Conservation (phyloP, 2,888 invertebrate species). For the Scaptomyza cyrtandrae region DNA sequence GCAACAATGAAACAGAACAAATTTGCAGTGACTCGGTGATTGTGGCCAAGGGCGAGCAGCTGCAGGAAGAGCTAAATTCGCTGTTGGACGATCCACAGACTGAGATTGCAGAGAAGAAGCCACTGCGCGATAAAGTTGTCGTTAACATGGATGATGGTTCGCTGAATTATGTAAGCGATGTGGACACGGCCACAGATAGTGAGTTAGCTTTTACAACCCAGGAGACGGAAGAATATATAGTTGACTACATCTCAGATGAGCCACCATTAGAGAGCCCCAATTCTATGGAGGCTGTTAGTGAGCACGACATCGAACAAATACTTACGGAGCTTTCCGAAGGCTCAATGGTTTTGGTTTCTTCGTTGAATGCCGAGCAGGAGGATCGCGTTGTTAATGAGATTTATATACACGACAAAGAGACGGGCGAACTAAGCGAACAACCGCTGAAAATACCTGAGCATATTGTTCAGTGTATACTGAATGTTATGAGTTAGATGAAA, state of each 20-base stretch:
- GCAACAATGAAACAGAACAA: conserved; percentile 54
- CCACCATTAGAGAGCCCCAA: neutral
- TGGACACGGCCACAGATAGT: conserved; percentile 7
- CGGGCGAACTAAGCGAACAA: conserved; percentile 81
- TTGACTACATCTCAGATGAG: conserved; percentile 45
- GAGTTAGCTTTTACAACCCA: conserved; percentile 11
- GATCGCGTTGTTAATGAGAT: conserved; percentile 82
- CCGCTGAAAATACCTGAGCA: conserved; percentile 83
- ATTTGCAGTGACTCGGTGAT: neutral
- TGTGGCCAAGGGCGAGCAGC: conserved; percentile 32
- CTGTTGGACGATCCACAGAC: conserved; percentile 46
- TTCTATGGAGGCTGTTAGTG: conserved; percentile 37
- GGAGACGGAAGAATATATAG: conserved; percentile 26
- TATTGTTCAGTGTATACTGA: conserved; percentile 82
- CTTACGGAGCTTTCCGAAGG: conserved; percentile 81
- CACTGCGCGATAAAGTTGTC: conserved; percentile 33
- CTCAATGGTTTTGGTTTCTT: conserved; percentile 82
- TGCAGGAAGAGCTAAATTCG: conserved; percentile 62
- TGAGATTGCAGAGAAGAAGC: conserved; percentile 15
- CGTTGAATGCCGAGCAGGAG: conserved; percentile 76
- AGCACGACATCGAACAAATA: conserved; percentile 80
- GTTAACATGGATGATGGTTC: conserved; percentile 59
- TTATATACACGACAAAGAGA: conserved; percentile 81
- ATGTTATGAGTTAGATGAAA: conserved; percentile 74
- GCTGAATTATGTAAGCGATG: conserved; percentile 47